phyloP scores from a whole-genome alignment of 2,797 vertebrate genomes.

The Acanthis flammea region DNA sequence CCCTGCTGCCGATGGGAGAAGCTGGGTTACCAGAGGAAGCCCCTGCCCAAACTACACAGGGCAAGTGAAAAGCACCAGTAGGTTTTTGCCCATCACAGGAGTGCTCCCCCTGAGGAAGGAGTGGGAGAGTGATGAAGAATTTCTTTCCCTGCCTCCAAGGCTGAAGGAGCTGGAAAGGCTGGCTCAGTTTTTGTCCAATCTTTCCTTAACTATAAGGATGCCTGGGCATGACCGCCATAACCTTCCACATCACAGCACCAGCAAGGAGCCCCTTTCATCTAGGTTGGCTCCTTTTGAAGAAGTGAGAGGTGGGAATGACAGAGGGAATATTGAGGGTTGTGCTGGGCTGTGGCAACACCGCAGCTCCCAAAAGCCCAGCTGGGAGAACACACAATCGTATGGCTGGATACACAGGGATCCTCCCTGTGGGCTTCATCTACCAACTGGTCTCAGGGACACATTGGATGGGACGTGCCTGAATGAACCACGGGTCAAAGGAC shows the following conservation, averaged over 20 bases:
- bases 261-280: not conserved
- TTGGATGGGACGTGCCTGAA: slow-evolving; percentile 38
- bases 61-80: not conserved
- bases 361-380: not conserved
- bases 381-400: not conserved
- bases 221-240: slow-evolving; percentile 1
- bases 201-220: slow-evolving; percentile 65
- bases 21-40: not conserved
- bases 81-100: slow-evolving; percentile 50
- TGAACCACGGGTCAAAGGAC: not conserved
- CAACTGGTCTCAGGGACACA: slow-evolving; percentile 51
- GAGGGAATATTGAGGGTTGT: not conserved
- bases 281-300: not conserved
- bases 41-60: not conserved
- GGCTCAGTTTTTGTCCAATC: slow-evolving; percentile 77
- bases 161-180: slow-evolving; percentile 84
- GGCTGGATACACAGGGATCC: not conserved
- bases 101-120: slow-evolving; percentile 62
- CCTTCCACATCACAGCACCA: not conserved
- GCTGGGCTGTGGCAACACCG: not conserved
- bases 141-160: slow-evolving; percentile 82
- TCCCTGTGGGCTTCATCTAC: slow-evolving; percentile 13
- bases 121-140: slow-evolving; percentile 84
- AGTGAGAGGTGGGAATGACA: not conserved
- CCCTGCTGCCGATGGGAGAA: not conserved